Conservation (phyloP, 2,797 vertebrate species). For the Manis pentadactyla region DNA sequence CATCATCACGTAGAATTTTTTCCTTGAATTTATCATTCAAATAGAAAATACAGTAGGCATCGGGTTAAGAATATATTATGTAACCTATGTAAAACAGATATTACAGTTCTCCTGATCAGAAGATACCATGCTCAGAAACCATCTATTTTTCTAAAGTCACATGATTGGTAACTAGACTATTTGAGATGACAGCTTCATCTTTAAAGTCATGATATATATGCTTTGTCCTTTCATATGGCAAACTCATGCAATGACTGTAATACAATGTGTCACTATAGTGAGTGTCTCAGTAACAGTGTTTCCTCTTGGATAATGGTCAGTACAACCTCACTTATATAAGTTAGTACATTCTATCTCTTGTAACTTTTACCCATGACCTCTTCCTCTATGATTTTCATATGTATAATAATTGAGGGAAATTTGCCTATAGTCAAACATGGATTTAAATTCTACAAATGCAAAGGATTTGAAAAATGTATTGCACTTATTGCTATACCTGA, state of each 20-base stretch:
- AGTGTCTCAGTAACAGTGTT: fast-evolving
- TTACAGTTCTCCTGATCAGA: neutral
- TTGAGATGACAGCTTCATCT: neutral
- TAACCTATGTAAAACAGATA: neutral
- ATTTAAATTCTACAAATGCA: no score
- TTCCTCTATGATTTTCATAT: no score
- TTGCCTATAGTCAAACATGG: no score
- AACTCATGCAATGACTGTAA: neutral
- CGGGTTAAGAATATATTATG: neutral
- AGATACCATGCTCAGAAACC: neutral
- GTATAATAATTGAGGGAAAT: no score
- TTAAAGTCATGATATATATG: neutral
- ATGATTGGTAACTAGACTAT: neutral
- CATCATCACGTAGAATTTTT: neutral
- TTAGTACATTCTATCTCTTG: no score
- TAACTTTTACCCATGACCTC: no score
- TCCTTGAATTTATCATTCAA: neutral
- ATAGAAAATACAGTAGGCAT: neutral
- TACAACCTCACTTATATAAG: no score
- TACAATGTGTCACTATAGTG: neutral
- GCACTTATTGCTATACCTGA: no score
- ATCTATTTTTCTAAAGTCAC: neutral
- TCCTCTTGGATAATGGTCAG: neutral
- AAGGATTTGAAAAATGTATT: no score
- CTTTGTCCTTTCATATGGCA: neutral